phyloP scores from a whole-genome alignment of 1,140 invertebrate species.

The Drosophila malerkotliana region DNA sequence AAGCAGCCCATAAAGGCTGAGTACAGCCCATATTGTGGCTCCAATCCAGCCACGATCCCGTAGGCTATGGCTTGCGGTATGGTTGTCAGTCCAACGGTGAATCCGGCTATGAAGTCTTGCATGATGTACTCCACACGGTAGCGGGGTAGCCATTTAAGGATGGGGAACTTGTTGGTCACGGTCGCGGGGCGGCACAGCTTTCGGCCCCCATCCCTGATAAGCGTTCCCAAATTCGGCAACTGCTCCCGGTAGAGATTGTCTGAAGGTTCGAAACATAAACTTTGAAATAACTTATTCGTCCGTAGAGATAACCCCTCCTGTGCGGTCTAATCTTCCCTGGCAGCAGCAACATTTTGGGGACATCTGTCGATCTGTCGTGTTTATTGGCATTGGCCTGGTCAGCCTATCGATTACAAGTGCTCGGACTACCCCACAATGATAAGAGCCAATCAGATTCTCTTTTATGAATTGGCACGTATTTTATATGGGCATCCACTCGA shows the following conservation, averaged over 20 bases:
- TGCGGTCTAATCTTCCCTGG: conserved; percentile 24
- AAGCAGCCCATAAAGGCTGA: conserved; percentile 94
- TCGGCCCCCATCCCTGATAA: conserved; percentile 53
- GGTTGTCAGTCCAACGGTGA: conserved; percentile 93
- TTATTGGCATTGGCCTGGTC: conserved; percentile 21
- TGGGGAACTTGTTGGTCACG: conserved; percentile 86
- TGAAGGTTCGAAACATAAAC: conserved; percentile 10
- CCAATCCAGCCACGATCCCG: conserved; percentile 89
- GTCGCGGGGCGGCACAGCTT: conserved; percentile 83
- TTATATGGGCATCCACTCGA: conserved; percentile 1
- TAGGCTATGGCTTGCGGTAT: conserved; percentile 95
- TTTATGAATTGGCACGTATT: conserved; percentile 57
- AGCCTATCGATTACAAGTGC: conserved; percentile 18
- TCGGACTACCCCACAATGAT: conserved; percentile 30
- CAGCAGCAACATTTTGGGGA: conserved; percentile 14
- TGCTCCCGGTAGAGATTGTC: conserved; percentile 74
- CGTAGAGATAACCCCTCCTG: conserved; percentile 22
- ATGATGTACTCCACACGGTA: conserved; percentile 87
- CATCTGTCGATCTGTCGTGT: conserved; percentile 16
- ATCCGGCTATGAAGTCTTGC: conserved; percentile 91
- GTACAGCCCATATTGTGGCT: conserved; percentile 87
- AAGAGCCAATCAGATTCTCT: conserved; percentile 29
- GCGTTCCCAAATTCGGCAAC: conserved; percentile 54
- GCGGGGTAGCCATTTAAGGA: conserved; percentile 87
- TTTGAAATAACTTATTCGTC: background rate